These are phyloP conservation scores for Petrocephalus zakoni DNA, from an alignment of 2,113 vertebrate species.

Conservation along the genomic window DNA sequence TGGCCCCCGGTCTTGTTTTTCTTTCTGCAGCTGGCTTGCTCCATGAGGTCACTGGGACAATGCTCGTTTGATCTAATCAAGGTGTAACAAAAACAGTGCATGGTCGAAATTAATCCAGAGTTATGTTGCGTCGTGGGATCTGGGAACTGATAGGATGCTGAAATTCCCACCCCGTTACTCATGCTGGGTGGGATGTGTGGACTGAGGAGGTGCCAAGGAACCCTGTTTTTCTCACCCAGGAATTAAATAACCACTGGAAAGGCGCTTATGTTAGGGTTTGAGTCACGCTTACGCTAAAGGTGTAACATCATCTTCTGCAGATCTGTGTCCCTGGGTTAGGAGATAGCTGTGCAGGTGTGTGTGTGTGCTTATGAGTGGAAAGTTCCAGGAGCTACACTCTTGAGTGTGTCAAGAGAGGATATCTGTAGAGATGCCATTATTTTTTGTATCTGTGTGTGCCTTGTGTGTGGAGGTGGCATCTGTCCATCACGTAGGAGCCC, in stretches of 20 bases:
- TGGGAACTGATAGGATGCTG: background rate
- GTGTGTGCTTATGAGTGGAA: too few species aligned
- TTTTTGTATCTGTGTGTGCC: background rate
- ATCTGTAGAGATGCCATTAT: background rate
- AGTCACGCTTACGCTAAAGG: background rate
- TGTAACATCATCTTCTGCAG: background rate
- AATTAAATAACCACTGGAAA: background rate
- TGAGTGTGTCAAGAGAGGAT: background rate
- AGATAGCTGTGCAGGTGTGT: background rate
- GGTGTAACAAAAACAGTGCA: background rate
- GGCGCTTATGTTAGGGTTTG: background rate
- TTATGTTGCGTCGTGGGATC: background rate
- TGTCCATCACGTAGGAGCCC: background rate
- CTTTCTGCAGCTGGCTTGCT: background rate
- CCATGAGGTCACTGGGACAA: background rate
- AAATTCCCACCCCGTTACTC: background rate
- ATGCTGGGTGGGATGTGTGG: background rate
- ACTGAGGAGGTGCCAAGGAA: background rate
- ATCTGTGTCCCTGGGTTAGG: background rate
- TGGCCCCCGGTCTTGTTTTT: background rate
- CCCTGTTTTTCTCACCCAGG: background rate
- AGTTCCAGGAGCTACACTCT: background rate
- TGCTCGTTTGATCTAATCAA: background rate
- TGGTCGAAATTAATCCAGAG: background rate
- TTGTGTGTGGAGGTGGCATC: background rate